phyloP scores from a whole-genome alignment of 2,888 invertebrate species.

The Machimus atricapillus region DNA sequence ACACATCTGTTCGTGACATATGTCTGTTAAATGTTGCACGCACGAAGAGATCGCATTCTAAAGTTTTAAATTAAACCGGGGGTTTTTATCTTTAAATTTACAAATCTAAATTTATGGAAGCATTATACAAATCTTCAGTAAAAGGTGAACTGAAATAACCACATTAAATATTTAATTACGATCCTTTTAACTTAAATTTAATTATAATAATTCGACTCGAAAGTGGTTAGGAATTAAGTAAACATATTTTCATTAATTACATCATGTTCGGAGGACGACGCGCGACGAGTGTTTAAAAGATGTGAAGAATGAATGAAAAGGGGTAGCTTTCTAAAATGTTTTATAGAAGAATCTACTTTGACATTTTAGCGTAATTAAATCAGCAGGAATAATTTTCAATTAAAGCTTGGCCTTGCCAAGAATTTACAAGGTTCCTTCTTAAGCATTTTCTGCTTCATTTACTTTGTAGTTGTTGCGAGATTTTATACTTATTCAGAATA shows the following conservation, averaged over 20 bases:
- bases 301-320: background rate
- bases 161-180: background rate
- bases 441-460: no score
- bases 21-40: background rate
- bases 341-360: no score
- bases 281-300: background rate
- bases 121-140: background rate
- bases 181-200: background rate
- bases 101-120: background rate
- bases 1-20: background rate
- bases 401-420: no score
- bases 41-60: background rate
- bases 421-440: no score
- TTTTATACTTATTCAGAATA: no score
- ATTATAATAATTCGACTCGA: background rate
- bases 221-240: background rate
- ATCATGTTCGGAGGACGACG: background rate
- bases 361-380: no score
- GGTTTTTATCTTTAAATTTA: background rate
- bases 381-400: no score
- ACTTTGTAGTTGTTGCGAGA: no score
- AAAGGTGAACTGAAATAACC: background rate
- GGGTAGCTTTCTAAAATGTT: no score
- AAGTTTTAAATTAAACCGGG: background rate
- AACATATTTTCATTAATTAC: background rate